Conservation (phyloP, 2,113 vertebrate species). For the Pipra filicauda region DNA sequence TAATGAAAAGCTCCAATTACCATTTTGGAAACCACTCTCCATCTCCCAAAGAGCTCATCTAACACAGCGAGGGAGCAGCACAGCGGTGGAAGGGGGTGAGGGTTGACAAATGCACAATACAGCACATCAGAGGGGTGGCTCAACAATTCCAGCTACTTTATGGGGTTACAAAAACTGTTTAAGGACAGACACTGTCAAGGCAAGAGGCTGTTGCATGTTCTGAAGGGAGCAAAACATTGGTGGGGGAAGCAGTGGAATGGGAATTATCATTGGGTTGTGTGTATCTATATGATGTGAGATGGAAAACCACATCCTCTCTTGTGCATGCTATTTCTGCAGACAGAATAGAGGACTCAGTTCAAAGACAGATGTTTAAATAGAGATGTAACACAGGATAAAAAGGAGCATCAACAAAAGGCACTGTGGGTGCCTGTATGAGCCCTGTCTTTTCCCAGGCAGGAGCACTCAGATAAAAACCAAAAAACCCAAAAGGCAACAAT, state of each 20-base stretch:
- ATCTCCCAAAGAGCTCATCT: constrained; percentile 21
- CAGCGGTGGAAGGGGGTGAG: background rate
- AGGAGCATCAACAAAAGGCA: background rate
- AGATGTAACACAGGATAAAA: background rate
- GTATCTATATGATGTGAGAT: background rate
- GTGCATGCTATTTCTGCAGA: background rate
- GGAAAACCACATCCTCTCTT: background rate
- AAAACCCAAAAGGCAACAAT: background rate
- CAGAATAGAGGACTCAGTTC: background rate
- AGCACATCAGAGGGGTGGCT: background rate
- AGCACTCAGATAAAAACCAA: background rate
- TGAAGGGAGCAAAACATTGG: background rate
- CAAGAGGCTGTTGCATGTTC: background rate
- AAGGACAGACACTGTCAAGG: background rate
- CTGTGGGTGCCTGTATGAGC: background rate
- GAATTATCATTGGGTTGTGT: background rate
- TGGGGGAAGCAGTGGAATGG: background rate
- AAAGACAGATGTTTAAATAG: background rate
- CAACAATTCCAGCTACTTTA: background rate
- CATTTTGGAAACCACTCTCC: constrained; percentile 5
- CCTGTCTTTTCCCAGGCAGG: background rate
- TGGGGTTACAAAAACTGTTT: background rate
- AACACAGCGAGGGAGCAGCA: background rate
- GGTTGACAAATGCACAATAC: background rate
- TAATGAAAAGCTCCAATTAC: constrained; percentile 34